These are phyloP conservation scores for Baccha elongata DNA, from an alignment of 2,888 invertebrate genomes.

Conservation along the genomic window DNA sequence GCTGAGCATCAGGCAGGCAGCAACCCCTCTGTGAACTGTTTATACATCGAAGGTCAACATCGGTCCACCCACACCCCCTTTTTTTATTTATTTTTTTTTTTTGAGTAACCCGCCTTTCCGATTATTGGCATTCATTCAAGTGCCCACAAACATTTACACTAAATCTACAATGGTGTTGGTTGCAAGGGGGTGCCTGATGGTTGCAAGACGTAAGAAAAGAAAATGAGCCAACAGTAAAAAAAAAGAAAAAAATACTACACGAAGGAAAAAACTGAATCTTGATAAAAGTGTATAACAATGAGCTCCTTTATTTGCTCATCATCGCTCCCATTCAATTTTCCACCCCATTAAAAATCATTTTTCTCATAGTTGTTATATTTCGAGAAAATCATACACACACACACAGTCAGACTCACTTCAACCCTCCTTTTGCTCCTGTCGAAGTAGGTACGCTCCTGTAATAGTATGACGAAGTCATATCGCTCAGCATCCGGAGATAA, in stretches of 20 bases:
- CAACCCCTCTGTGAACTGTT: slow-evolving; percentile 57
- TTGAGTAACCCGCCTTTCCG: slow-evolving; percentile 48
- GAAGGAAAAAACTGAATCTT: slow-evolving; percentile 70
- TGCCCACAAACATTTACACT: slow-evolving; percentile 68
- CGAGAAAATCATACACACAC: slow-evolving; percentile 2
- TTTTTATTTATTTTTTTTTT: too few relatives aligned
- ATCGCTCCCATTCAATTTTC: slow-evolving; percentile 77
- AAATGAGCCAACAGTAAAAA: slow-evolving; percentile 41
- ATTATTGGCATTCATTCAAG: slow-evolving; percentile 71
- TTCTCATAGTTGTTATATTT: slow-evolving; percentile 65
- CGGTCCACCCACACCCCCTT: slow-evolving; percentile 31
- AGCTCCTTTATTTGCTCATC: slow-evolving; percentile 76
- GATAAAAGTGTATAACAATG: slow-evolving; percentile 73
- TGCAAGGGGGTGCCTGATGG: slow-evolving; percentile 46
- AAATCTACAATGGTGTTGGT: slow-evolving; percentile 2
- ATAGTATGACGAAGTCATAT: slow-evolving; percentile 61
- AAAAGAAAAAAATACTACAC: slow-evolving; percentile 31
- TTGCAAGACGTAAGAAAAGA: slow-evolving; percentile 61
- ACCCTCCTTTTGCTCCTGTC: slow-evolving; percentile 5
- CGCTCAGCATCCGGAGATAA: slow-evolving; percentile 71
- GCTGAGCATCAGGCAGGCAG: background rate
- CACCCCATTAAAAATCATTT: slow-evolving; percentile 76
- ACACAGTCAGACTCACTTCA: background rate
- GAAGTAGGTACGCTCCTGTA: slow-evolving; percentile 38
- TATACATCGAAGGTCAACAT: slow-evolving; percentile 64